A percentile compares a stretch with the other conserved stretches of the same genome.
These are phyloP conservation scores for Synchiropus splendidus DNA, from an alignment of 2,113 vertebrate genomes.

Conservation along the genomic window DNA sequence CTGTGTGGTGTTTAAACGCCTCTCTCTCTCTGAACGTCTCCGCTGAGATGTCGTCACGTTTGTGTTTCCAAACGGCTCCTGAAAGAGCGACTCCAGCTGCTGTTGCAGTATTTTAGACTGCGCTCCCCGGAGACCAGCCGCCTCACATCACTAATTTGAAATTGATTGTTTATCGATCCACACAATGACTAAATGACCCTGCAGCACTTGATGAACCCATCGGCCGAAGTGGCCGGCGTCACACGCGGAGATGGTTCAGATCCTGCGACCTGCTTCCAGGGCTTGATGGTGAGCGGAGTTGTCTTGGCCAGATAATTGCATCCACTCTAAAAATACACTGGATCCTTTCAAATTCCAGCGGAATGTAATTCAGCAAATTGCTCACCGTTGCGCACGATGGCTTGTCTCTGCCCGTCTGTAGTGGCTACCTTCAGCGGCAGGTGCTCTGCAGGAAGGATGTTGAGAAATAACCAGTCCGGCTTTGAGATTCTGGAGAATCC, in stretches of 20 bases:
- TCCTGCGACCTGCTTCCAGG: slow-evolving; percentile 22
- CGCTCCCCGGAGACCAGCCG: slow-evolving; percentile 18
- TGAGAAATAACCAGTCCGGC: slow-evolving; percentile 8
- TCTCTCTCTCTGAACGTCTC: too few species aligned
- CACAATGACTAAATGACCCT: slow-evolving; percentile 35
- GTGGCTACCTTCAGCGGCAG: slow-evolving; percentile 10
- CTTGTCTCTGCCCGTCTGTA: slow-evolving; percentile 9
- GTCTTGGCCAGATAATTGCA: slow-evolving; percentile 28
- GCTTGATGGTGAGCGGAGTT: slow-evolving; percentile 1
- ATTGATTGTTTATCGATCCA: slow-evolving; percentile 51
- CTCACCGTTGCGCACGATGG: slow-evolving; percentile 16
- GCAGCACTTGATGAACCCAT: slow-evolving; percentile 29
- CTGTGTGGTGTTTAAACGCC: too few species aligned
- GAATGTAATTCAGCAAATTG: slow-evolving; percentile 44
- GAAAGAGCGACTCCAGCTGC: too few species aligned
- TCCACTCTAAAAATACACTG: slow-evolving; percentile 40
- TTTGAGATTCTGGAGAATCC: slow-evolving; percentile 16
- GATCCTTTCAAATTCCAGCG: slow-evolving; percentile 33
- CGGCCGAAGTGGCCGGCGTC: slow-evolving; percentile 13
- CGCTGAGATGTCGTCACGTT: background rate
- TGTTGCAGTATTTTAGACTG: slow-evolving; percentile 16
- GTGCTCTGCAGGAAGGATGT: slow-evolving; percentile 2
- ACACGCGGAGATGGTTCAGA: slow-evolving; percentile 7
- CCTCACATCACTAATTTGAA: slow-evolving; percentile 50
- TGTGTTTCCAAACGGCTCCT: background rate